These are phyloP conservation scores for Drosophila kurseongensis DNA, from an alignment of 1,140 invertebrate genomes.

Conservation along the genomic window DNA sequence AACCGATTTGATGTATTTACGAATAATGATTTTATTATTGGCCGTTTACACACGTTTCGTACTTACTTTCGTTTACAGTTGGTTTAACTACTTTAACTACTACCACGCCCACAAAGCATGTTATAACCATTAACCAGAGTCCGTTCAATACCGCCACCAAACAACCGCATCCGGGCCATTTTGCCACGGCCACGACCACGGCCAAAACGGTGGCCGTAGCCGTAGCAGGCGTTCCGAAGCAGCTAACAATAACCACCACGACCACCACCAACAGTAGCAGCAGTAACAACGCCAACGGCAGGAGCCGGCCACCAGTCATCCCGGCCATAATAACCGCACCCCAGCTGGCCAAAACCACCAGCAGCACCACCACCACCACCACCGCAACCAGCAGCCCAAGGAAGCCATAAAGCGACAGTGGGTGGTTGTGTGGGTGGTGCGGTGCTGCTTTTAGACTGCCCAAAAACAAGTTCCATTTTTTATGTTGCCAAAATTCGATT, in stretches of 20 bases:
- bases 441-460: constrained; percentile 7
- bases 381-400: constrained; percentile 12
- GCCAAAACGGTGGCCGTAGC: constrained; percentile 52
- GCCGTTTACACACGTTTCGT: constrained; percentile 70
- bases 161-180: constrained; percentile 34
- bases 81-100: constrained; percentile 70
- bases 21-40: constrained; percentile 53
- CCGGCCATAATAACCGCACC: constrained; percentile 23
- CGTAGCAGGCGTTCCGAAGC: constrained; percentile 19
- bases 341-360: constrained; percentile 13
- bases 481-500: constrained; percentile 35
- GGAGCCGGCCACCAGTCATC: constrained; percentile 19
- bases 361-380: constrained; percentile 13
- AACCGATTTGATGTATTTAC: constrained; percentile 26
- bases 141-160: constrained; percentile 59
- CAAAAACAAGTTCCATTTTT: constrained; percentile 18
- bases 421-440: constrained; percentile 1
- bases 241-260: constrained; percentile 33
- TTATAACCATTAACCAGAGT: constrained; percentile 81
- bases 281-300: constrained; percentile 18
- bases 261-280: constrained; percentile 24
- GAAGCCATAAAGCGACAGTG: constrained; percentile 42
- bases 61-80: constrained; percentile 83
- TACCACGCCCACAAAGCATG: constrained; percentile 79
- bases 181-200: constrained; percentile 46